These are phyloP conservation scores for Tetrax tetrax DNA, from an alignment of 2,113 vertebrate species.

Conservation along the genomic window DNA sequence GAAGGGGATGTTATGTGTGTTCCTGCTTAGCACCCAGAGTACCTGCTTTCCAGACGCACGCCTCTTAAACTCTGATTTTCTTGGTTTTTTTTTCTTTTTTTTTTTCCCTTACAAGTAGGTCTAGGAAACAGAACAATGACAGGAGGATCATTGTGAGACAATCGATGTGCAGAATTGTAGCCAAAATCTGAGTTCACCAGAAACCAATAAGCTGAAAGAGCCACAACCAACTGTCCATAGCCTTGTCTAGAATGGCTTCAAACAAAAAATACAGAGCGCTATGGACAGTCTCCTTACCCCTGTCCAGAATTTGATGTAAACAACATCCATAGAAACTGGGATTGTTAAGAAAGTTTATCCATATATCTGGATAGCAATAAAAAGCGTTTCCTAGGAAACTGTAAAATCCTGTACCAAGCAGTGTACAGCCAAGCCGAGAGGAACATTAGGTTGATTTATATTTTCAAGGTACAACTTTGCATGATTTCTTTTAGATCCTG, in stretches of 20 bases:
- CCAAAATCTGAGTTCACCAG: slow-evolving; percentile 72
- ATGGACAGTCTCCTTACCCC: slow-evolving; percentile 79
- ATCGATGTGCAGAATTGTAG: slow-evolving; percentile 51
- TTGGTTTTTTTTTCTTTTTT: background rate
- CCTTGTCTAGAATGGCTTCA: slow-evolving; percentile 77
- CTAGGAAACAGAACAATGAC: slow-evolving; percentile 69
- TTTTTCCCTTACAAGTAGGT: slow-evolving; percentile 58
- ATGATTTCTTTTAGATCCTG: slow-evolving; percentile 72
- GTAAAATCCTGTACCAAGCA: slow-evolving; percentile 91
- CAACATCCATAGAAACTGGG: slow-evolving; percentile 83
- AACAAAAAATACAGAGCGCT: slow-evolving; percentile 81
- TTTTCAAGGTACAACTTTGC: slow-evolving; percentile 80
- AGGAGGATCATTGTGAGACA: slow-evolving; percentile 68
- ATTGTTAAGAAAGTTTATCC: slow-evolving; percentile 90
- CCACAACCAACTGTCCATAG: slow-evolving; percentile 76
- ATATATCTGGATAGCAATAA: slow-evolving; percentile 92
- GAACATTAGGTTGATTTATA: slow-evolving; percentile 77
- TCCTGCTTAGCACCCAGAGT: slow-evolving; percentile 65
- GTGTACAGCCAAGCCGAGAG: slow-evolving; percentile 87
- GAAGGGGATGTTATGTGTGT: background rate
- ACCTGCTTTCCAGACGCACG: slow-evolving; percentile 65
- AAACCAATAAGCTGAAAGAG: slow-evolving; percentile 73
- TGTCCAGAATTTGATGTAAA: slow-evolving; percentile 83
- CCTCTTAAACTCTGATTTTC: slow-evolving; percentile 31
- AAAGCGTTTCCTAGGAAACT: slow-evolving; percentile 97